A percentile compares a stretch with the other conserved stretches of the same genome.
These are phyloP conservation scores for Brachirus orientalis DNA, from an alignment of 2,113 vertebrate species.

Conservation along the genomic window DNA sequence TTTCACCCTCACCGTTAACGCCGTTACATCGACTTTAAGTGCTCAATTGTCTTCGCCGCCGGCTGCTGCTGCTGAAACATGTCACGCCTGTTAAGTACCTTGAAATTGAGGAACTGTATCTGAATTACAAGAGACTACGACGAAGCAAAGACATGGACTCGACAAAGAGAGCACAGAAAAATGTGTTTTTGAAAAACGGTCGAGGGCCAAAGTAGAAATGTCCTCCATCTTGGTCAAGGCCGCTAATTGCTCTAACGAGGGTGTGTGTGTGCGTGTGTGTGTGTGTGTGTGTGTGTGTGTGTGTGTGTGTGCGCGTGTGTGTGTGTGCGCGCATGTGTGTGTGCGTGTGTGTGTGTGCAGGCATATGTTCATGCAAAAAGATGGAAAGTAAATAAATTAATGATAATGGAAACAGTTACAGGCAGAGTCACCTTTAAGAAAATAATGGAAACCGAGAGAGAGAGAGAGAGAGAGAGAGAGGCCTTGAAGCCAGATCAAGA, in stretches of 20 bases:
- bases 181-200: neutral
- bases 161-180: neutral
- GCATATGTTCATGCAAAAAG: constrained; percentile 53
- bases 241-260: constrained; percentile 55
- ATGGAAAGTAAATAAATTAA: constrained; percentile 62
- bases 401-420: constrained; percentile 57
- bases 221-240: constrained; percentile 49
- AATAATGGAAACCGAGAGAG: constrained; percentile 12
- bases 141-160: neutral
- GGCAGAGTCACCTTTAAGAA: constrained; percentile 71
- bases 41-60: constrained; percentile 55
- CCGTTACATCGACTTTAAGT: constrained; percentile 59
- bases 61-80: constrained; percentile 48
- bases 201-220: constrained; percentile 37
- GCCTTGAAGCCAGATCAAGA: constrained; percentile 78
- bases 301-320: constrained; percentile 7
- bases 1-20: constrained; percentile 26
- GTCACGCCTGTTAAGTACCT: constrained; percentile 65
- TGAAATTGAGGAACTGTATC: constrained; percentile 62
- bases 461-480: constrained; percentile 48
- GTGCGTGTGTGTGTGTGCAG: constrained; percentile 12
- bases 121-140: constrained; percentile 40
- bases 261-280: constrained; percentile 10
- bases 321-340: constrained; percentile 17
- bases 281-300: constrained; percentile 15